phyloP scores from a whole-genome alignment of 2,888 invertebrate species.

The Apantesis nais region DNA sequence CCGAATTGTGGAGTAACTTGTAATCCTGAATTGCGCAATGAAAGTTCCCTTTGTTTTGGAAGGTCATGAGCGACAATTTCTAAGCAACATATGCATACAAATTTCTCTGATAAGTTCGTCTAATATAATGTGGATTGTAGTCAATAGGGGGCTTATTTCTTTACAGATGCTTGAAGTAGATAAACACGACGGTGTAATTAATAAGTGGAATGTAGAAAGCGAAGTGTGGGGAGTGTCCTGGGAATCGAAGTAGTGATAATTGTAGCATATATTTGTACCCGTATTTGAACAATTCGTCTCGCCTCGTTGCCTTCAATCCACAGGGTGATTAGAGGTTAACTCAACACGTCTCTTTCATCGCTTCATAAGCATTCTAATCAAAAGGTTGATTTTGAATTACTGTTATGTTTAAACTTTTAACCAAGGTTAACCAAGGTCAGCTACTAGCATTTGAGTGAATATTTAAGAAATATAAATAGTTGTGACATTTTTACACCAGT shows the following conservation, averaged over 20 bases:
- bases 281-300: constrained; percentile 28
- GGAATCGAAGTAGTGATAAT: constrained; percentile 23
- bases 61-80: not conserved
- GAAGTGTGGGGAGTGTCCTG: constrained; percentile 2
- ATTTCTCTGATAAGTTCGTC: not conserved
- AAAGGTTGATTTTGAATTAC: constrained; percentile 1
- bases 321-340: constrained; percentile 24
- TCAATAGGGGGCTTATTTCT: not conserved
- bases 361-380: constrained; percentile 5
- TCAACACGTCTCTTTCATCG: constrained; percentile 15
- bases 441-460: not conserved
- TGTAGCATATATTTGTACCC: constrained; percentile 24
- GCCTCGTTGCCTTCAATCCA: constrained; percentile 15
- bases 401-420: not conserved
- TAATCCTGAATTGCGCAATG: too few relatives aligned
- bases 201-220: constrained; percentile 8
- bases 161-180: not conserved
- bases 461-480: not conserved
- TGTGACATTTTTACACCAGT: not conserved
- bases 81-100: not conserved
- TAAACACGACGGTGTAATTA: constrained; percentile 17
- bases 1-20: too few relatives aligned
- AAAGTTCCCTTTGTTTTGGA: too few relatives aligned
- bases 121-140: not conserved
- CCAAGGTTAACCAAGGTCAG: not conserved